Base-by-base conservation (phyloP, 2,113 vertebrate genomes). In the Edolisoma coerulescens region DNA sequence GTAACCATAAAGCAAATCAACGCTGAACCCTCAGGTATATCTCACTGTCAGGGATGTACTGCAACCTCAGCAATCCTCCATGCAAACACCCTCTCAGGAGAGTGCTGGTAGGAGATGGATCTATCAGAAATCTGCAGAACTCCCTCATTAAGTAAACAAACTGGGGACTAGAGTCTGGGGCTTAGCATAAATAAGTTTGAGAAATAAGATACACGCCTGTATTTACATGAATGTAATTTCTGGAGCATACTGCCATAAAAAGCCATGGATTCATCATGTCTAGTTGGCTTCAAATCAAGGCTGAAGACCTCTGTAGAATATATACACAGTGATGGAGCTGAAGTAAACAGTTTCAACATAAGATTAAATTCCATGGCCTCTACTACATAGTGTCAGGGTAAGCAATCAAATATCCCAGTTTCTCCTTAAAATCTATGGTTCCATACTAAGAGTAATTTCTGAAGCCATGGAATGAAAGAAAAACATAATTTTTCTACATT, bases 51-150 rank as follows among this genome's bases (percentile, higher is more conserved):
- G 0, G 20, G 45, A 11, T 2, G 3, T 20, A 26, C 26, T 88
- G 90, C 90, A 86, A 37, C 23, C 85, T 96, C 95, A 95, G 75
- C 83, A 63, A 44, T 22, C 52, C 39, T 50, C 54, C 92, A 19
- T 5, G 12, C 10, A 69, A 77, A 63, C 18, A 26, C 4, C 23
- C 6, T 56, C 37, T 57, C 9, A 2, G 35, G 90, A 77, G n/a
- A 69, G n/a, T 32, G 59, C 65, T 74, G 27, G 8, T 7, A 59
- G 26, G 49, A 89, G 65, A 59, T 3, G 5, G 32, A 45, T 61
- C 12, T 30, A 6, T 23, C 37, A 42, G 52, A 92, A 76, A 70
- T 28, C 1, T 9, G 8, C 16, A 53, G 20, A 76, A 16, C 2
- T 28, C 4, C 35, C 17, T 67, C 22, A 10, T 28, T 82, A 26